phyloP scores from a whole-genome alignment of 92 coral and sea anemone genomes.

The Porites rus region DNA sequence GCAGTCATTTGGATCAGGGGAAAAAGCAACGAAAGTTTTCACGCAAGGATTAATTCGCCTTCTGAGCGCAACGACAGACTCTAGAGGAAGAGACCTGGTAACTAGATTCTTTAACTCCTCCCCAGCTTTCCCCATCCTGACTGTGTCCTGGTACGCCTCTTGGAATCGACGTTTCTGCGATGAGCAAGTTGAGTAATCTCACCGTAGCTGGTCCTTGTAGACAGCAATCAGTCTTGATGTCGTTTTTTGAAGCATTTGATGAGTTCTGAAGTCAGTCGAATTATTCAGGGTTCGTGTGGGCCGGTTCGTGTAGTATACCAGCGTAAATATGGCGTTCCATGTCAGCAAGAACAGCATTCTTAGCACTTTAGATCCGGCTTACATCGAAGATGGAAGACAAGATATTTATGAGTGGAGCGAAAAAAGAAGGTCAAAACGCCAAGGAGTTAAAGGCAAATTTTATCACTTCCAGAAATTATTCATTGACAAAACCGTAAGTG shows the following conservation, averaged over 20 bases:
- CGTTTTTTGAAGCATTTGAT: not conserved
- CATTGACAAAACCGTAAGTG: constrained; percentile 89
- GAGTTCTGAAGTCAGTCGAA: not conserved
- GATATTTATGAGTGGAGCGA: constrained; percentile 96
- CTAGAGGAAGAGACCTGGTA: too few species aligned
- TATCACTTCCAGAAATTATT: constrained; percentile 85
- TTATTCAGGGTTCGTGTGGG: not conserved
- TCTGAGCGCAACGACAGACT: too few species aligned
- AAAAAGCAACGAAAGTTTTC: not conserved
- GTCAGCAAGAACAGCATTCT: constrained; percentile 70
- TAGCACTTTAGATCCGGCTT: constrained; percentile 63
- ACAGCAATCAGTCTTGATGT: not conserved
- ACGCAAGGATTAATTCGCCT: too few species aligned
- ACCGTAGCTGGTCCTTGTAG: not conserved
- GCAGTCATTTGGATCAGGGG: not conserved
- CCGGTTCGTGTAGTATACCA: not conserved
- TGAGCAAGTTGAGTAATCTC: not conserved
- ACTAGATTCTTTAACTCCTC: too few species aligned
- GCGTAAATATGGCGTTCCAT: constrained; percentile 20
- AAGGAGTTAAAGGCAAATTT: constrained; percentile 87
- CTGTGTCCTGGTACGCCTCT: too few species aligned
- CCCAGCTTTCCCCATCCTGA: too few species aligned
- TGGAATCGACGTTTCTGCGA: too few species aligned
- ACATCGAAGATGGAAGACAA: constrained; percentile 79
- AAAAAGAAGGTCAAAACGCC: constrained; percentile 66